A percentile compares a stretch with the other conserved stretches of the same genome.
phyloP scores from a whole-genome alignment of 1,140 invertebrate genomes.

The Lethrus apterus region DNA sequence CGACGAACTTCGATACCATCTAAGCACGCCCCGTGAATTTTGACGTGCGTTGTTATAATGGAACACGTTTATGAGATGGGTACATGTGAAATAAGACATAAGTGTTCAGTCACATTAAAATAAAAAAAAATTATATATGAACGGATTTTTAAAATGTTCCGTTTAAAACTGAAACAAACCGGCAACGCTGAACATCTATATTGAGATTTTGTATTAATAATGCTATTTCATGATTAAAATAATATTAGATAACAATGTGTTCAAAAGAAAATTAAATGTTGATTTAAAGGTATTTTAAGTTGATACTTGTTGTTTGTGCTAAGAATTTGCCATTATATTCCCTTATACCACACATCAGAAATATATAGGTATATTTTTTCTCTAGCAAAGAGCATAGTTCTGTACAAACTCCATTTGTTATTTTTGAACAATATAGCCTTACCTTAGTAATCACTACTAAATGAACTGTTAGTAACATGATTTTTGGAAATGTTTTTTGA shows the following conservation, averaged over 20 bases:
- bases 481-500: no score
- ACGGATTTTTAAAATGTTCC: conserved; percentile 10
- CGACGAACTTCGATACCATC: conserved; percentile 27
- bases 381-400: no score
- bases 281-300: background rate
- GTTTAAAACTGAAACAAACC: background rate
- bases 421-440: no score
- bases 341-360: no score
- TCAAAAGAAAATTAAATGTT: background rate
- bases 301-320: no score
- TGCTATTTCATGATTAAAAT: no score
- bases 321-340: no score
- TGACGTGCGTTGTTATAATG: conserved; percentile 27
- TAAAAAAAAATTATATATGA: conserved; percentile 13
- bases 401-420: no score
- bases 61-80: conserved; percentile 22
- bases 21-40: conserved; percentile 27
- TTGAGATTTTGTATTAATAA: no score
- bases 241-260: conserved; percentile 1
- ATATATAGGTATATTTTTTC: no score
- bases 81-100: conserved; percentile 13
- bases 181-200: background rate
- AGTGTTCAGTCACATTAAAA: conserved; percentile 13
- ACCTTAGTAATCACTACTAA: no score
- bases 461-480: no score